A percentile compares a stretch with the other conserved stretches of the same genome.
phyloP scores from a whole-genome alignment of 2,888 invertebrate genomes.

The Cotesia congregata region DNA sequence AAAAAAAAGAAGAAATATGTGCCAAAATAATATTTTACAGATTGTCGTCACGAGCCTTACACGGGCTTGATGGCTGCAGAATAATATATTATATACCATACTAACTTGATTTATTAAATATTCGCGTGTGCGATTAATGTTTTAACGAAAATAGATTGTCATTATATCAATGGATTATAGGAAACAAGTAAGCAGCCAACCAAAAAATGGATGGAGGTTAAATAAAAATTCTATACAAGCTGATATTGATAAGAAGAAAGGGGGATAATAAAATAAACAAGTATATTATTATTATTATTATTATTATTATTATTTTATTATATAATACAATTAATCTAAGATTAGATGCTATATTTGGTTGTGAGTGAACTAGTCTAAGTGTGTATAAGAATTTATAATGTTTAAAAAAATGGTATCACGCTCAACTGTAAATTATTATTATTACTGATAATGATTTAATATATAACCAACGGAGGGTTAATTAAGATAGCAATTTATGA shows the following conservation, averaged over 20 bases:
- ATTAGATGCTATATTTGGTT: neutral
- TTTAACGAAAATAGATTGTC: neutral
- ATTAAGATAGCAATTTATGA: neutral
- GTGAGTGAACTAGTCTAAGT: neutral
- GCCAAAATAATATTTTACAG: slow-evolving; percentile 31
- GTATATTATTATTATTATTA: no score
- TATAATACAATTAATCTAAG: neutral
- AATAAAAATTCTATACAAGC: neutral
- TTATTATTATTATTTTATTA: neutral
- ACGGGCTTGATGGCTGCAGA: neutral
- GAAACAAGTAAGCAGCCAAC: neutral
- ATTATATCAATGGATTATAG: neutral
- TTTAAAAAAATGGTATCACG: neutral
- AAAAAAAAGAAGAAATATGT: neutral
- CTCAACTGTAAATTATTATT: slow-evolving; percentile 1
- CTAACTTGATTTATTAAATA: slow-evolving; percentile 1
- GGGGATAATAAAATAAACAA: no score
- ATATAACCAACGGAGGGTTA: neutral
- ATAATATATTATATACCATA: neutral
- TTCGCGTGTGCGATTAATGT: neutral
- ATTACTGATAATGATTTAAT: neutral
- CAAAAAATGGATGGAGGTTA: neutral
- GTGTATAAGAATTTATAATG: neutral
- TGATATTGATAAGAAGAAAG: neutral
- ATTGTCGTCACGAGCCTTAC: slow-evolving; percentile 20